Base-by-base conservation (phyloP, 2,888 invertebrate genomes). In the Arrhopalites spinosus region DNA sequence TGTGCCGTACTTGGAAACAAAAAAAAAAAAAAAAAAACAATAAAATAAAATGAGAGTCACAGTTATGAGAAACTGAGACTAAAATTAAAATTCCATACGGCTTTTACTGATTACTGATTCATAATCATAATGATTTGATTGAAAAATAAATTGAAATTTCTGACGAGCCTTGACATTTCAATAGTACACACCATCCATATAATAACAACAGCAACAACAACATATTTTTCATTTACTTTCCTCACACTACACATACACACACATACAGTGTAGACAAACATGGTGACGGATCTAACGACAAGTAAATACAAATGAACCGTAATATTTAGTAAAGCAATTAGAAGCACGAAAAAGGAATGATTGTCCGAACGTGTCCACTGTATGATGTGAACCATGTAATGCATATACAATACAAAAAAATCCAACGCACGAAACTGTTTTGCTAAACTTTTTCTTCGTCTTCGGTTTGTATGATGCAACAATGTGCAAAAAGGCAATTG, bases 281-380 rank as follows among this genome's bases (percentile, higher is more conserved):
- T n/a, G n/a, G n/a, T n/a, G 36, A 36, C 36, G 11, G 36, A 11
- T 27, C 59, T 59, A 50, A 50, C 50, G 50, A 59, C 59, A 59
- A 59, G 59, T 59, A 59, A 59, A 59, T 59, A 59, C 25, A 27
- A 59, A 59, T 59, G 59, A 59, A 59, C 59, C 59, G 59, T 59
- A 59, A 59, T 59, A 59, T 59, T 59, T 59, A 59, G 59, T 25
- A 59, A 59, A 59, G 59, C 59, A 59, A 59, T 59, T 59, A 59
- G 59, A 59, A 59, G 25, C 59, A 59, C 59, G 59, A 59, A 59
- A 59, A 59, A 59, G 59, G 59, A 25, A 59, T 59, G 59, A 59
- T 59, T 59, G 59, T 59, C 59, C 59, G 59, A 59, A 23, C 59
- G 59, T 59, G 59, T 59, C 13, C 5, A 27, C 13, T 59, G 23